Evolutionary conservation across 1,140 invertebrate species (phyloP).

Genomic region (Drosophila ambigua): DNA sequence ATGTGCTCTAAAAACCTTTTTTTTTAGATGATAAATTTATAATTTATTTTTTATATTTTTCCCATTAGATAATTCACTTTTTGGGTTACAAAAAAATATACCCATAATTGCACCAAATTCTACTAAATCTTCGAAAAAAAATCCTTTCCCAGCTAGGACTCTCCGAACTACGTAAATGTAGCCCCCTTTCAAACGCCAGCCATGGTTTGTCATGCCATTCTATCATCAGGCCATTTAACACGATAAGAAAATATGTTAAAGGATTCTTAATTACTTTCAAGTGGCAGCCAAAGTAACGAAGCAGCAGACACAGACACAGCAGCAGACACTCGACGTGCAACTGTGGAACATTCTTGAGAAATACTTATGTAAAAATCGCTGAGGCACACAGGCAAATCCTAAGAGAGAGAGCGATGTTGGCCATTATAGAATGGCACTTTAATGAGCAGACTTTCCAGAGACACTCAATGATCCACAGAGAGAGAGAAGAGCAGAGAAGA

Average conservation of each 20-base stretch:
- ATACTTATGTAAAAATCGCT: slow-evolving; percentile 57
- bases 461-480: slow-evolving; percentile 30
- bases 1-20: no score
- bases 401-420: slow-evolving; percentile 22
- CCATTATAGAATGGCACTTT: slow-evolving; percentile 41
- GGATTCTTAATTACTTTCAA: slow-evolving; percentile 81
- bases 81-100: no score
- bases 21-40: neutral
- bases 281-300: slow-evolving; percentile 41
- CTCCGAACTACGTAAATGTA: neutral
- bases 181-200: slow-evolving; percentile 14
- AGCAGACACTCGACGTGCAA: slow-evolving; percentile 25
- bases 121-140: neutral
- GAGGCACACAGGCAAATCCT: slow-evolving; percentile 21
- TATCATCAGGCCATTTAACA: slow-evolving; percentile 55
- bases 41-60: neutral
- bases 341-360: slow-evolving; percentile 17
- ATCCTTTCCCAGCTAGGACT: no score
- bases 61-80: no score
- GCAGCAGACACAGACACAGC: slow-evolving; percentile 18
- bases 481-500: neutral
- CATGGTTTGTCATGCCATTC: slow-evolving; percentile 42
- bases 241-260: slow-evolving; percentile 79
- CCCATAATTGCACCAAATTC: no score
- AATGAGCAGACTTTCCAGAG: slow-evolving; percentile 47